These are phyloP conservation scores for Microchrysa polita DNA, from an alignment of 2,888 invertebrate species.

Conservation along the genomic window DNA sequence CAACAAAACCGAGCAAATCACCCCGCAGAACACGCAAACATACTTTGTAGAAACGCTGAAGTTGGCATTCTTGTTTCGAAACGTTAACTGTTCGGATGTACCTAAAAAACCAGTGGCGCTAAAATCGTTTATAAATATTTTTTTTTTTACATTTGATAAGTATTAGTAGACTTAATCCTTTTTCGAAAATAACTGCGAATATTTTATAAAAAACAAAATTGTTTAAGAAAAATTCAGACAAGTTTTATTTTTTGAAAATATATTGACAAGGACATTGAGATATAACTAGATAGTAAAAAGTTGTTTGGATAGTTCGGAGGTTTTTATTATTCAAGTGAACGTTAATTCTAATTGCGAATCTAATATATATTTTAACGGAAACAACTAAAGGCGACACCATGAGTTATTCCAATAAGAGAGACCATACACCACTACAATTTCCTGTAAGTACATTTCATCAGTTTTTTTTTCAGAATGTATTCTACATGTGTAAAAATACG, in stretches of 20 bases:
- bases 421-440: constrained; percentile 61
- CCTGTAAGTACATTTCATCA: constrained; percentile 65
- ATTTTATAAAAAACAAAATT: too few relatives aligned
- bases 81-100: constrained; percentile 63
- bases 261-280: not conserved
- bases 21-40: constrained; percentile 24
- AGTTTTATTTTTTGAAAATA: not conserved
- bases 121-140: constrained; percentile 25
- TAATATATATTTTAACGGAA: too few relatives aligned
- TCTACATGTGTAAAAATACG: too few relatives aligned
- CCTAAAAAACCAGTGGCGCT: constrained; percentile 42
- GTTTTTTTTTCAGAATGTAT: too few relatives aligned
- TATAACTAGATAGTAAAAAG: not conserved
- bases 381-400: too few relatives aligned
- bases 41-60: constrained; percentile 52
- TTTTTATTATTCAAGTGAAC: too few relatives aligned
- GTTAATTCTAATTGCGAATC: too few relatives aligned
- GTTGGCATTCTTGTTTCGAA: constrained; percentile 65
- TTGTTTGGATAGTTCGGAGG: not conserved
- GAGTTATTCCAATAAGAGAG: too few relatives aligned
- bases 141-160: constrained; percentile 4
- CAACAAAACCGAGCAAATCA: constrained; percentile 46
- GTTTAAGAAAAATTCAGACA: too few relatives aligned
- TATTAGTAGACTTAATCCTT: not conserved
- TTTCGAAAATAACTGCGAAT: not conserved